phyloP scores from a whole-genome alignment of 2,113 vertebrate genomes.

The Tachysurus vachellii region DNA sequence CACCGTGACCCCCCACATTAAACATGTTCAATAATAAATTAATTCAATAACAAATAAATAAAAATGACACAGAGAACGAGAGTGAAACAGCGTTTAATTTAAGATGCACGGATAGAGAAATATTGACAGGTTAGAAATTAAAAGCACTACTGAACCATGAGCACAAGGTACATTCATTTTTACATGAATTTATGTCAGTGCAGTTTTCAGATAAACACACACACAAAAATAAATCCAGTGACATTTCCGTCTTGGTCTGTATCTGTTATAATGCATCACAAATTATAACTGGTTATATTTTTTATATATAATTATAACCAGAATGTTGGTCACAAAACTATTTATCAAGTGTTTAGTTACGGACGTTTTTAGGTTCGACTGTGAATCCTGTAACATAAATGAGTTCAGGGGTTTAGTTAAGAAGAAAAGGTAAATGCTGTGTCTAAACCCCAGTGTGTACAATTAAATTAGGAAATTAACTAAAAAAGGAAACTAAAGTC shows the following conservation, averaged over 20 bases:
- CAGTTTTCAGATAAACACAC: neutral
- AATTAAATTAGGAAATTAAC: neutral
- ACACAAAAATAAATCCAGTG: no score
- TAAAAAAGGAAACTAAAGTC: neutral
- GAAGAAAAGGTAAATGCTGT: no score
- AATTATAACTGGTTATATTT: no score
- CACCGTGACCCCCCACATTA: no score
- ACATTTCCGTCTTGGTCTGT: neutral
- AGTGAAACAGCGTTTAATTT: conserved; percentile 9
- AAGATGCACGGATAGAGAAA: conserved; percentile 1
- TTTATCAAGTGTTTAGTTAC: neutral
- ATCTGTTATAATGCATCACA: conserved; percentile 1
- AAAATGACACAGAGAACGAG: neutral
- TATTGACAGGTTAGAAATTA: neutral
- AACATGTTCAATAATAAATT: no score
- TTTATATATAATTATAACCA: no score
- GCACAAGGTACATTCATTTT: neutral
- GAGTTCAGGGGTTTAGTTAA: neutral
- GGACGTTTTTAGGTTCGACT: neutral
- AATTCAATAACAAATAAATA: neutral
- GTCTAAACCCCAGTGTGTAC: neutral
- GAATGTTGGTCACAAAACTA: neutral
- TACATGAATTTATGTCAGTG: neutral
- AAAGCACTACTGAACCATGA: neutral
- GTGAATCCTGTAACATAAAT: neutral